Evolutionary conservation across 2,888 invertebrate genomes (phyloP), one percentile per base, ranked within the genome.

Genomic region (Apomyelois bistriatella): DNA sequence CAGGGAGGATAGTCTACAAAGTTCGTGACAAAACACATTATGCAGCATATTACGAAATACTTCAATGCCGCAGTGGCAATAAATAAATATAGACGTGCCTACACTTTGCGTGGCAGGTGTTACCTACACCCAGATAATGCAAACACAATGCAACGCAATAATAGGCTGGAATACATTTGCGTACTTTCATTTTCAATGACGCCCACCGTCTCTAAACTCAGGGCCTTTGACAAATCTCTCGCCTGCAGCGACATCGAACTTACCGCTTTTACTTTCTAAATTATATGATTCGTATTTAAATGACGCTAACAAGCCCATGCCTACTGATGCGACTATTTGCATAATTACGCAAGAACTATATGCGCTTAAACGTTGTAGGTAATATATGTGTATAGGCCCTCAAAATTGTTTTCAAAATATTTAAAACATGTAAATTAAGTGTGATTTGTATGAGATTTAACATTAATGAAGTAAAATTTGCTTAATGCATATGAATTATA

Each of bases 281-380:
- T 68, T 54, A 59, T 53, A 42, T 42, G 54, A 57, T 53, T 60
- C 53, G 55, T 54, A 60, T 64, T 62, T 60, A 66, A 58, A 62
- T 59, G 57, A 50, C 58, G 55, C 62, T 64, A 61, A 64, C 59
- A 67, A 66, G 66, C 62, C 58, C 58, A 68, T 70, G 62, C 59
- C 66, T 59, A 72, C 74, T 72, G 79, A 70, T 74, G 71, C 71
- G 62, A 65, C 58, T 57, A 76, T 84, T 77, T 74, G 66, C 81
- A 85, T 86, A 81, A 79, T 82, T 80, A 76, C 71, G 70, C 73
- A 78, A 79, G 72, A 74, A 76, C 68, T 70, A 70, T 67, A 79
- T 80, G 78, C 78, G 76, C 71, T 76, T 62, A 61, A 61, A 62
- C 61, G 65, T 66, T 66, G 53, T 80, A 82, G 82, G 80, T 15